Evolutionary conservation across 2,888 invertebrate genomes (phyloP), one percentile per base, ranked within the genome.

Genomic region (Aethes cnicana): DNA sequence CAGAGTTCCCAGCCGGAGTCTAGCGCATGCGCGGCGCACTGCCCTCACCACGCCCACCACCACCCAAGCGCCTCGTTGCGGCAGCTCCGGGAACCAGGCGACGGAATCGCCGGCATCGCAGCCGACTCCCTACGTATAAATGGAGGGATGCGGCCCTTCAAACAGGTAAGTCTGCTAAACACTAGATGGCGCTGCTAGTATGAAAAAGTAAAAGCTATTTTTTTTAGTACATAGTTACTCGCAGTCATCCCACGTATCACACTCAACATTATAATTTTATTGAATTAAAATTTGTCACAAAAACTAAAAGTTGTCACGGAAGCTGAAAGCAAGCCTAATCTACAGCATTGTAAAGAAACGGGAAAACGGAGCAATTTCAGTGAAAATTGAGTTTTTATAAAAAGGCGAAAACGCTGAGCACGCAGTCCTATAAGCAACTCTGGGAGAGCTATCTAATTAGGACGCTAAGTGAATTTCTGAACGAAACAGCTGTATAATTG

Each of bases 111-210:
- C 37, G 97, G 97, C 76, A 98, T 98, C 71, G 98, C 98, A 14
- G 97, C 97, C 42, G 98, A 98, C 88, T 97, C 97, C 53, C 92
- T 98, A 67, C 92, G 98, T 72, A 97, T 98, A 88, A 98, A 98
- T 90, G 98, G 98, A 60, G 98, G 97, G 72, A 96, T 98, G 92
- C 93, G 97, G 67, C 97, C 97, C 78, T 98, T 98, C 90, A 97
- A 96, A 88, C 97, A 98, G 95, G 97, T 97, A 92, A 86, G 90
- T 76, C 60, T 42, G 42, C 43, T 49, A 59, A 52, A 66, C 64
- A 56, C 53, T 77, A 87, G 89, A 75, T 86, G 86, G 85, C 85
- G 81, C 68, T 67, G 69, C 62, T 46, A 52, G 46, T 46, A 32
- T 30, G 21, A 43, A 11, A 14, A 9, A 39, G 28, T 44, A 37